Evolutionary conservation across 2,113 vertebrate species (phyloP).

Genomic region (Mobula hypostoma): DNA sequence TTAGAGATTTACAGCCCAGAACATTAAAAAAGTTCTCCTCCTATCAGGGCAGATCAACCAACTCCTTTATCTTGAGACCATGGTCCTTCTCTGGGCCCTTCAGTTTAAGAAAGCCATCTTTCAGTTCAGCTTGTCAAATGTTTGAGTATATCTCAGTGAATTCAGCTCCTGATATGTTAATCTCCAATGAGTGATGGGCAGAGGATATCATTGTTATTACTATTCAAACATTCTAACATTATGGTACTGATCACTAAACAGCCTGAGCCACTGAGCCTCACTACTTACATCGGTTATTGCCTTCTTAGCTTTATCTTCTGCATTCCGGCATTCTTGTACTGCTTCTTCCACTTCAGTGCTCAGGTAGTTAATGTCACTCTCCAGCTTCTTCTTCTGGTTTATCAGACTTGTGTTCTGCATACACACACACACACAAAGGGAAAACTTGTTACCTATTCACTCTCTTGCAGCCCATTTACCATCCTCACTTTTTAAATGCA

Average conservation of each 20-base stretch:
- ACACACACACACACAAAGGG: background rate
- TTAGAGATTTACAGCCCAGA: no score
- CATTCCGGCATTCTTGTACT: constrained; percentile 75
- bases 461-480: background rate
- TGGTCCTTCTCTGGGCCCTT: no score
- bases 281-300: constrained; percentile 81
- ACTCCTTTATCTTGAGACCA: no score
- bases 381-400: constrained; percentile 90
- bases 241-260: background rate
- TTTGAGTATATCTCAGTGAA: no score
- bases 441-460: background rate
- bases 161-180: no score
- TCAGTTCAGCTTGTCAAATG: no score
- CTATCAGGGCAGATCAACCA: no score
- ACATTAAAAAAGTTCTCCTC: no score
- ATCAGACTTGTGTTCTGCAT: constrained; percentile 77
- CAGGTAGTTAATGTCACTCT: constrained; percentile 69
- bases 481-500: background rate
- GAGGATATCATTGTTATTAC: no score
- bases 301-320: constrained; percentile 88
- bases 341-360: constrained; percentile 77
- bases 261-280: background rate
- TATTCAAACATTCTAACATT: no score
- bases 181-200: no score
- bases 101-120: no score